Evolutionary conservation across 2,888 invertebrate species (phyloP).

Genomic region (Boloria euphrosyne): DNA sequence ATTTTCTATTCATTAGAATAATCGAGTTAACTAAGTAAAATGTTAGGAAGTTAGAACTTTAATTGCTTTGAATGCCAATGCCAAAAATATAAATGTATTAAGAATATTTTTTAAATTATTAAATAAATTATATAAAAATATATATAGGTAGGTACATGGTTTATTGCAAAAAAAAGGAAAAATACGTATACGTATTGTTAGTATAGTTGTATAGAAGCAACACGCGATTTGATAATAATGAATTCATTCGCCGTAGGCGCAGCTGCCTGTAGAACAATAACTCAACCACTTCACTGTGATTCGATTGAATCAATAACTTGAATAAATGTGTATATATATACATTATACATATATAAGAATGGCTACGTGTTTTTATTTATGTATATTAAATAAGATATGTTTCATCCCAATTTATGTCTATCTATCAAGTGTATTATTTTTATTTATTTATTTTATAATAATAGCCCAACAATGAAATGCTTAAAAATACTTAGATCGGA

Average conservation of each 20-base stretch:
- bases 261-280: constrained; percentile 33
- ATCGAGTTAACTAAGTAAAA: neutral
- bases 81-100: too few relatives aligned
- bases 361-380: neutral
- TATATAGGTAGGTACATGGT: too few relatives aligned
- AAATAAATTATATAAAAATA: too few relatives aligned
- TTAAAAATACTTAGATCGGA: neutral
- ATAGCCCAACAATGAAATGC: neutral
- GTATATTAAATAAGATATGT: too few relatives aligned
- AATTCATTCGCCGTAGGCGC: constrained; percentile 21
- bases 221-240: constrained; percentile 10
- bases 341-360: neutral
- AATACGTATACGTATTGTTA: too few relatives aligned
- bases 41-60: neutral
- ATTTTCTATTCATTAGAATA: neutral
- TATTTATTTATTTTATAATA: too few relatives aligned
- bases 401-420: too few relatives aligned
- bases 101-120: neutral
- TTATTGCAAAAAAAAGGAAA: too few relatives aligned
- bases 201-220: constrained; percentile 4
- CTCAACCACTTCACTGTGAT: constrained; percentile 18
- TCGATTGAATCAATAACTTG: constrained; percentile 3
- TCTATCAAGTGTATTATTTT: too few relatives aligned
- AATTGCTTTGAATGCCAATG: neutral
- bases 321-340: neutral